phyloP scores from a whole-genome alignment of 1,140 invertebrate species.

The Hylaeus volcanicus region DNA sequence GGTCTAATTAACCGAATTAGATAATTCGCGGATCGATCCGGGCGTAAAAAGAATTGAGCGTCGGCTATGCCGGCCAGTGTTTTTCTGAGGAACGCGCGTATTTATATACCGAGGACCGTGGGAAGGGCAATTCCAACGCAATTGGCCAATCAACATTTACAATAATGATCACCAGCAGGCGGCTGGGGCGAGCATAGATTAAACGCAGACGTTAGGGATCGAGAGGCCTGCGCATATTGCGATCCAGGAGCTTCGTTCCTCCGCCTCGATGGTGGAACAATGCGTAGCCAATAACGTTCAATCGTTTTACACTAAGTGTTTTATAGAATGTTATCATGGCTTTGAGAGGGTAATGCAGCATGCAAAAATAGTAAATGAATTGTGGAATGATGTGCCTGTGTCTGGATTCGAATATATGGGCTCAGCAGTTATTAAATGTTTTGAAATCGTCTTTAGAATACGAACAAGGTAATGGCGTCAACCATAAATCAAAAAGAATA shows the following conservation, averaged over 20 bases:
- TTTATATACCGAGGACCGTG: slow-evolving; percentile 41
- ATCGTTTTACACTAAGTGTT: neutral
- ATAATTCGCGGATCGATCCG: slow-evolving; percentile 75
- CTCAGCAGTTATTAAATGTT: no score
- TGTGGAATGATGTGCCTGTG: no score
- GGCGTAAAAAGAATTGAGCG: slow-evolving; percentile 70
- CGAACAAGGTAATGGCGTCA: no score
- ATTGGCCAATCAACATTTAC: slow-evolving; percentile 71
- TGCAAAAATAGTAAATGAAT: neutral
- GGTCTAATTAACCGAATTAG: slow-evolving; percentile 79
- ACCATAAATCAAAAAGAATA: no score
- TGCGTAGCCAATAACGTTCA: neutral
- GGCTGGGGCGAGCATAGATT: slow-evolving; percentile 32
- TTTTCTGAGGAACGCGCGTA: slow-evolving; percentile 39
- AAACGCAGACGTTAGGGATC: neutral
- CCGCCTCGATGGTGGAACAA: neutral
- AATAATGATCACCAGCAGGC: slow-evolving; percentile 49
- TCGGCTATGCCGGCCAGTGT: slow-evolving; percentile 27
- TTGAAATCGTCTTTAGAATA: no score
- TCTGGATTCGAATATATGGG: no score
- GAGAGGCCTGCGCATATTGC: no score
- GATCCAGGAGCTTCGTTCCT: neutral
- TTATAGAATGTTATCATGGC: neutral
- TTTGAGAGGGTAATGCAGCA: neutral
- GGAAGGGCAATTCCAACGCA: slow-evolving; percentile 67